Evolutionary conservation across 2,113 vertebrate genomes (phyloP).

Genomic region (Mesoclemmys tuberculata): DNA sequence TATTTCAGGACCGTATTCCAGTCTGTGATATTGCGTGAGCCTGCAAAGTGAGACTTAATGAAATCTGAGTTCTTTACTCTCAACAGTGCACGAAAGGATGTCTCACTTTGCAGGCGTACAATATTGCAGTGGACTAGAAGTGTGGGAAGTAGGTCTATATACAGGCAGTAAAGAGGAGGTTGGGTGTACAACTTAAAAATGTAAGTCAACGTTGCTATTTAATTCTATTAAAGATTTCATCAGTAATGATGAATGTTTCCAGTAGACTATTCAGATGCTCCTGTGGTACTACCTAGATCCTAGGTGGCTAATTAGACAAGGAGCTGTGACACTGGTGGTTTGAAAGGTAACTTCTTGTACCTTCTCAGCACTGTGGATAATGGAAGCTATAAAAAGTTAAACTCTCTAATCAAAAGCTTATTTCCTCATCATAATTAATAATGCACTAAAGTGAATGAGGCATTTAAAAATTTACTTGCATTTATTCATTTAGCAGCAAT

Average conservation of each 20-base stretch:
- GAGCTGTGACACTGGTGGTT: neutral
- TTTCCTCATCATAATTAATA: neutral
- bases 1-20: neutral
- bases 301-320: neutral
- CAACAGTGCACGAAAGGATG: neutral
- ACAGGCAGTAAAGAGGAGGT: neutral
- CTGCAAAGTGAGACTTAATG: neutral
- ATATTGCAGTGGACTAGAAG: neutral
- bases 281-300: neutral
- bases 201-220: neutral
- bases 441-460: neutral
- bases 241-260: neutral
- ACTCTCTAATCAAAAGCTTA: neutral
- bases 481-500: neutral
- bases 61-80: neutral
- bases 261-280: rapidly evolving
- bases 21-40: neutral
- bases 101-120: neutral
- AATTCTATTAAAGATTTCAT: neutral
- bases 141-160: neutral
- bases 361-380: neutral
- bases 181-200: neutral
- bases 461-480: neutral
- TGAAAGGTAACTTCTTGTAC: neutral
- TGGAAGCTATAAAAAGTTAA: neutral